Percentiles rank a stretch among this genome's conserved stretches.
Evolutionary conservation across 2,113 vertebrate genomes (phyloP).

Genomic region (Psophia crepitans): DNA sequence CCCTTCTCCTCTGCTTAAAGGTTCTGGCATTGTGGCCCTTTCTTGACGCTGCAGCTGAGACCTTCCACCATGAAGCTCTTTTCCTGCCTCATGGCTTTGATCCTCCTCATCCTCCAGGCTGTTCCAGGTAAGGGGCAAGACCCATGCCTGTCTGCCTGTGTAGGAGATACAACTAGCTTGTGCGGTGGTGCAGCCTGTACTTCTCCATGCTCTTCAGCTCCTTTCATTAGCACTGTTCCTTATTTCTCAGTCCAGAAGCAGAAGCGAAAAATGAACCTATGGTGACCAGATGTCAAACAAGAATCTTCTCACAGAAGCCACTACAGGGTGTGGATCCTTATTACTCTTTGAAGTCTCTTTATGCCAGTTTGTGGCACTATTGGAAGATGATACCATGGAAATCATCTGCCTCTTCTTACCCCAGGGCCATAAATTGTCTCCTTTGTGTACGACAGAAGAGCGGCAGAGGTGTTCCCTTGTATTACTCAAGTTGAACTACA

Average conservation of each 20-base stretch:
- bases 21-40: not conserved
- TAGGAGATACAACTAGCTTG: not conserved
- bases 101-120: slow-evolving; percentile 21
- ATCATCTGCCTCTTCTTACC: not conserved
- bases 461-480: not conserved
- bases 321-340: not conserved
- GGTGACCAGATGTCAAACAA: not conserved
- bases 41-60: not conserved
- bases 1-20: not conserved
- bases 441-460: fast-evolving
- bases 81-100: not conserved
- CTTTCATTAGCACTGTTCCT: not conserved
- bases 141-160: not conserved
- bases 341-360: not conserved
- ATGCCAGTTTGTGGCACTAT: not conserved
- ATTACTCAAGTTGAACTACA: not conserved
- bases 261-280: not conserved
- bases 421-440: not conserved
- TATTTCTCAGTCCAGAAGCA: not conserved
- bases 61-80: slow-evolving; percentile 1
- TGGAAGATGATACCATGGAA: not conserved
- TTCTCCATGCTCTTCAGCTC: not conserved
- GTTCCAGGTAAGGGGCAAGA: slow-evolving; percentile 38
- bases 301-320: not conserved
- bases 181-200: not conserved